Conservation (phyloP, 2,797 vertebrate genomes). For the Trichosurus vulpecula region DNA sequence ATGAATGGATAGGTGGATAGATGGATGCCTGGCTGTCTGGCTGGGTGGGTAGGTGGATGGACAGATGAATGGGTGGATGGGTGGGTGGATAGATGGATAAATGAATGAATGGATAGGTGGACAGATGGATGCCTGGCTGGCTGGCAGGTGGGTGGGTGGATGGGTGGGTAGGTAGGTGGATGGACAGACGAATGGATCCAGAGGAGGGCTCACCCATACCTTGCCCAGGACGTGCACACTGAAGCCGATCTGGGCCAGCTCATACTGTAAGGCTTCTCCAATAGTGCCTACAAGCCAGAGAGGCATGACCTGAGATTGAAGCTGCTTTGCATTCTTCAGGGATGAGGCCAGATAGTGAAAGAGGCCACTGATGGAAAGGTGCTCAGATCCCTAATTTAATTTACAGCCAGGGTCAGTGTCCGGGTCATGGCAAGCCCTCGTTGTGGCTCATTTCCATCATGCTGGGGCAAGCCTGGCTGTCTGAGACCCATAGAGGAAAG, state of each 20-base stretch:
- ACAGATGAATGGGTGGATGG: not conserved
- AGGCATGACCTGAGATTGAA: conserved; percentile 20
- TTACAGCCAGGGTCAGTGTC: not conserved
- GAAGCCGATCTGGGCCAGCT: conserved; percentile 88
- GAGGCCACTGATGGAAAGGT: not conserved
- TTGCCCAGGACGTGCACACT: conserved; percentile 82
- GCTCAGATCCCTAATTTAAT: not conserved
- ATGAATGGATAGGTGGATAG: no score
- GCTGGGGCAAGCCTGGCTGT: not conserved
- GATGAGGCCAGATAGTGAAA: not conserved
- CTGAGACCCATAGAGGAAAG: not conserved
- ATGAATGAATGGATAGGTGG: no score
- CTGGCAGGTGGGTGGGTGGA: rapidly evolving
- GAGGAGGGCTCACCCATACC: conserved; percentile 68
- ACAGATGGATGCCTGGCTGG: no score
- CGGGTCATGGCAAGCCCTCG: not conserved
- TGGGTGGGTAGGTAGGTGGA: no score
- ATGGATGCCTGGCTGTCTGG: no score
- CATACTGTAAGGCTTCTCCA: conserved; percentile 83
- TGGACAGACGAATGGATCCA: not conserved
- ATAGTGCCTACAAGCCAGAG: conserved; percentile 79
- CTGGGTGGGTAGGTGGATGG: not conserved
- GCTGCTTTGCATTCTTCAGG: not conserved
- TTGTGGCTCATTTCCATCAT: not conserved
- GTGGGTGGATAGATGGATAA: no score